These are phyloP conservation scores for Drosophila tanythrix DNA, from an alignment of 2,888 invertebrate species.

Conservation along the genomic window DNA sequence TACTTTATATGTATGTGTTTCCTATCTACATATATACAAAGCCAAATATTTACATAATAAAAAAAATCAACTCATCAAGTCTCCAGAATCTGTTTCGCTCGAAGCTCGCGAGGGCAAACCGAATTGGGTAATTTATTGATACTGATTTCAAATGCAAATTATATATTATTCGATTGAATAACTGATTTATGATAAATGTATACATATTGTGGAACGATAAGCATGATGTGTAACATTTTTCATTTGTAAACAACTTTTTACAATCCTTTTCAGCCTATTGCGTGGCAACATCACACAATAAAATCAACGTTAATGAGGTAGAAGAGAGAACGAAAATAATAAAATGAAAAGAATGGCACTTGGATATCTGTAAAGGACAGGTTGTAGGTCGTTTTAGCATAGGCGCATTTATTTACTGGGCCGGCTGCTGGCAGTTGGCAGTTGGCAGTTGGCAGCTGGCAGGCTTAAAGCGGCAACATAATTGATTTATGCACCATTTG, in stretches of 20 bases:
- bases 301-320: constrained; percentile 26
- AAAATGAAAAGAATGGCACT: constrained; percentile 18
- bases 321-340: neutral
- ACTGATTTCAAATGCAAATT: neutral
- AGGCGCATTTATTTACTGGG: constrained; percentile 10
- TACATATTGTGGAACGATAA: neutral
- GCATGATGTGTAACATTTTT: neutral
- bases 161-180: neutral
- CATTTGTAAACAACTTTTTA: neutral
- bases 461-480: constrained; percentile 48
- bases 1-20: neutral
- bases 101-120: neutral
- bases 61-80: neutral
- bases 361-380: constrained; percentile 16
- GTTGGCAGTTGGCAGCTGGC: constrained; percentile 41
- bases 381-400: constrained; percentile 8
- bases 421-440: neutral
- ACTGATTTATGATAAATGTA: neutral
- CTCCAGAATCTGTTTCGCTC: neutral
- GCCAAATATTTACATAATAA: neutral
- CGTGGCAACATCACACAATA: constrained; percentile 21
- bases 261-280: constrained; percentile 14
- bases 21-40: neutral
- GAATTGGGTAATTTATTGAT: neutral
- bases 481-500: constrained; percentile 62